A percentile compares a stretch with the other conserved stretches of the same genome.
Conservation (phyloP, 2,113 vertebrate species). For the Orthonyx spaldingii region DNA sequence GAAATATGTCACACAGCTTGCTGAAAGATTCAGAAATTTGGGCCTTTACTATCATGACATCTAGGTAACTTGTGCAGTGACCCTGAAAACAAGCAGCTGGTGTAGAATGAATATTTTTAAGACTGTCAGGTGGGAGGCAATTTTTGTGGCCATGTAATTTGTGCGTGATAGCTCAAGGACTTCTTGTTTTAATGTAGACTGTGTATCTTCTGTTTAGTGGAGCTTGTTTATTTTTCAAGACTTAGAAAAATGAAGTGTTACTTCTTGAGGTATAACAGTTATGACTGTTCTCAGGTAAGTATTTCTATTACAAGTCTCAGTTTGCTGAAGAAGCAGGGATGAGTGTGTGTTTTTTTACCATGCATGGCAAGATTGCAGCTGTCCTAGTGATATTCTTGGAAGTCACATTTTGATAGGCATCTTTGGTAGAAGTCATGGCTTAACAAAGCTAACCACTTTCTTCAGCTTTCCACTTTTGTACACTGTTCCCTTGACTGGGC, state of each 20-base stretch:
- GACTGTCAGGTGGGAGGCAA: not conserved
- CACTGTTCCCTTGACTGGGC: not conserved
- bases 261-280: not conserved
- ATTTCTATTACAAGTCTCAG: not conserved
- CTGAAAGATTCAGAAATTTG: not conserved
- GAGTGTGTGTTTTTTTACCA: not conserved
- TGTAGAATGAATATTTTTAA: not conserved
- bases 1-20: not conserved
- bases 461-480: not conserved
- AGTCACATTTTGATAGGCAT: not conserved
- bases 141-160: not conserved
- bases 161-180: not conserved
- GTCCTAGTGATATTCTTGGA: not conserved
- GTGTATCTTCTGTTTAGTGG: not conserved
- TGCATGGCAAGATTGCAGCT: not conserved
- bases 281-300: not conserved
- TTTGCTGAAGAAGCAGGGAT: not conserved
- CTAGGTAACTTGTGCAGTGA: not conserved
- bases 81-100: not conserved
- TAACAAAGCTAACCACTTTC: accelerated
- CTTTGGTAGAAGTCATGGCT: not conserved
- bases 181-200: not conserved
- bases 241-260: not conserved
- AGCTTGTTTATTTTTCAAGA: not conserved
- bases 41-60: not conserved